Base-by-base conservation (phyloP, 2,888 invertebrate genomes). In the Spisula solida region DNA sequence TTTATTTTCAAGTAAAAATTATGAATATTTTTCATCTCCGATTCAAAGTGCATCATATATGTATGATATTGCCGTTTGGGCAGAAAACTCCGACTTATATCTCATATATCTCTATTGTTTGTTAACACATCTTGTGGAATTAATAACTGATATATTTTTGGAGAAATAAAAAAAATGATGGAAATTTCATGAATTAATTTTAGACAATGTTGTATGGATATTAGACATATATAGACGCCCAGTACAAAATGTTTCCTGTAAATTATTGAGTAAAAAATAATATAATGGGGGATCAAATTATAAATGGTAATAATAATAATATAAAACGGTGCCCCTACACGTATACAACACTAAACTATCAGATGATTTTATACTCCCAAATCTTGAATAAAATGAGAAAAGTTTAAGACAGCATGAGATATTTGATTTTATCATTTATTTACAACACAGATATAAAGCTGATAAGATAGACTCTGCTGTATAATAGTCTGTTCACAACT, bases 391-490 rank as follows among this genome's bases (percentile, higher is more conserved):
- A 75, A 75, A 75, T 75, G 34, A 75, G 75, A 75, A 75, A 12
- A 83, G 75, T 70, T 83, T 51, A 85, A 78, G 85, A 79, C 78
- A n/a, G 79, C 85, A 56, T 85, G 34, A 85, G 55, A 78, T 56
- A 78, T 78, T 85, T 60, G 87, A 87, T 87, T 79, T 78, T 87
- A 87, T 87, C 87, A 10, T 75, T 75, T 56, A 79, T 84, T 87
- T 87, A 83, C 87, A 83, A 79, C 82, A 87, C 34, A 55, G 87
- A 87, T 87, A 60, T 83, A 41, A 10, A 25, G 0, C 47, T 31
- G 87, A 87, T 87, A 87, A 82, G 41, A 29, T n/a, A 51, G 47
- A n/a, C 60, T 60, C n/a, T 79, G 60, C 41, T 29, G 20, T 82
- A 83, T 41, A 78, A 79, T 82, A 87, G 79, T 47, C 60, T 83